A percentile compares a stretch with the other conserved stretches of the same genome.
phyloP scores from a whole-genome alignment of 2,797 vertebrate genomes.

The Rhabdomys pumilio region DNA sequence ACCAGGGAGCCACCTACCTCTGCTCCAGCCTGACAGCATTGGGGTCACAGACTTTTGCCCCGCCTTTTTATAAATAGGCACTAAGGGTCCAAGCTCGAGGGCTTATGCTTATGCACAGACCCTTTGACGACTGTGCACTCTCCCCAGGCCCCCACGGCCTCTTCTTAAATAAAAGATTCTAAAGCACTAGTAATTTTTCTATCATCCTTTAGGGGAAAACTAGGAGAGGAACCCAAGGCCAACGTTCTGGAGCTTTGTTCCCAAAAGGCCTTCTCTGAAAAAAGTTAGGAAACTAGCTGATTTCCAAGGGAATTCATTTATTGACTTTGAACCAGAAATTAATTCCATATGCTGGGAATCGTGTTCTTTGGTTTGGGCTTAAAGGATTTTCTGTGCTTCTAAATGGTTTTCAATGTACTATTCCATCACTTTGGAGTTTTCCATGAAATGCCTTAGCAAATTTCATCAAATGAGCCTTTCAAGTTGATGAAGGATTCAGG shows the following conservation, averaged over 20 bases:
- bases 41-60: neutral
- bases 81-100: too few species aligned
- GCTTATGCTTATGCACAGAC: too few species aligned
- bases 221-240: neutral
- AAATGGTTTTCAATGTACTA: constrained; percentile 46
- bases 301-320: constrained; percentile 15
- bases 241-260: constrained; percentile 20
- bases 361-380: constrained; percentile 50
- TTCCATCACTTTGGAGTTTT: constrained; percentile 72
- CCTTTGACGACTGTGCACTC: too few species aligned
- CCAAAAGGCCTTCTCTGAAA: neutral
- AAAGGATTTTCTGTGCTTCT: constrained; percentile 56
- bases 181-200: constrained; percentile 35
- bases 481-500: constrained; percentile 71
- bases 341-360: constrained; percentile 11
- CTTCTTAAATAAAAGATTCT: constrained; percentile 3
- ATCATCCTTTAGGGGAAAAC: neutral
- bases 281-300: neutral
- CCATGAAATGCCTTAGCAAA: constrained; percentile 59
- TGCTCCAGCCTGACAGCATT: neutral
- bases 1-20: neutral
- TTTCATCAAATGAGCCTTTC: constrained; percentile 71
- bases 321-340: constrained; percentile 61
- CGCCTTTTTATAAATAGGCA: neutral
- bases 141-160: neutral